Percentiles rank a stretch among this genome's conserved stretches.
phyloP scores from a whole-genome alignment of 23 tunicate species.

The Styela clava region DNA sequence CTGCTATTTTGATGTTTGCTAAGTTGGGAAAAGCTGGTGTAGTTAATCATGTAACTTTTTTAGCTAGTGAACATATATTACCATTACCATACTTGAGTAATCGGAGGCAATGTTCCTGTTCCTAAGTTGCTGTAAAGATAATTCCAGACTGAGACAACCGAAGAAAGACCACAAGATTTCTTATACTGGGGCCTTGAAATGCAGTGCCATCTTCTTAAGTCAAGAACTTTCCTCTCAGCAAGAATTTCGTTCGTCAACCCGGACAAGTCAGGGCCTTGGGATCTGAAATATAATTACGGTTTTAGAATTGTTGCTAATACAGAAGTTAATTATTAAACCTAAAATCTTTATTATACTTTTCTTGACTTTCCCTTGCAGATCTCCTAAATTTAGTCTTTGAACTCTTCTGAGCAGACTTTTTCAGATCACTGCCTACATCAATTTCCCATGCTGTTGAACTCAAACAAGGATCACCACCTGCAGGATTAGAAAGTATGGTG shows the following conservation, averaged over 20 bases:
- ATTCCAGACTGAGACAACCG: slow-evolving; percentile 80
- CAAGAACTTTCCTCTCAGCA: slow-evolving; percentile 48
- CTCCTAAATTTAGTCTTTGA: background rate
- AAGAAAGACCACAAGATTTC: slow-evolving; percentile 73
- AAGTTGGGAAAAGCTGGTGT: no score
- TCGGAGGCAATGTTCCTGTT: slow-evolving; percentile 39
- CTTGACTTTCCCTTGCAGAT: background rate
- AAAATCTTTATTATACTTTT: background rate
- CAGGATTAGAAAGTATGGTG: slow-evolving; percentile 5
- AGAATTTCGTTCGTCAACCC: slow-evolving; percentile 2
- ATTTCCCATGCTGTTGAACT: slow-evolving; percentile 12
- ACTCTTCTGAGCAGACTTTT: background rate
- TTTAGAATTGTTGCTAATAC: no score
- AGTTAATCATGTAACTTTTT: no score
- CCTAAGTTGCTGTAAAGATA: slow-evolving; percentile 65
- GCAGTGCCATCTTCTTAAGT: slow-evolving; percentile 64
- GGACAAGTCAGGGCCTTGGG: background rate
- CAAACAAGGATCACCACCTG: slow-evolving; percentile 8
- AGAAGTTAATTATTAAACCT: no score
- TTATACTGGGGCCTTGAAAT: slow-evolving; percentile 72
- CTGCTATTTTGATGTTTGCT: no score
- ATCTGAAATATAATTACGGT: background rate
- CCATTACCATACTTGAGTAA: slow-evolving; percentile 78
- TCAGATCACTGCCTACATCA: background rate
- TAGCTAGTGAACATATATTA: no score